phyloP scores from a whole-genome alignment of 2,888 invertebrate genomes.

The Tenthredo livida region DNA sequence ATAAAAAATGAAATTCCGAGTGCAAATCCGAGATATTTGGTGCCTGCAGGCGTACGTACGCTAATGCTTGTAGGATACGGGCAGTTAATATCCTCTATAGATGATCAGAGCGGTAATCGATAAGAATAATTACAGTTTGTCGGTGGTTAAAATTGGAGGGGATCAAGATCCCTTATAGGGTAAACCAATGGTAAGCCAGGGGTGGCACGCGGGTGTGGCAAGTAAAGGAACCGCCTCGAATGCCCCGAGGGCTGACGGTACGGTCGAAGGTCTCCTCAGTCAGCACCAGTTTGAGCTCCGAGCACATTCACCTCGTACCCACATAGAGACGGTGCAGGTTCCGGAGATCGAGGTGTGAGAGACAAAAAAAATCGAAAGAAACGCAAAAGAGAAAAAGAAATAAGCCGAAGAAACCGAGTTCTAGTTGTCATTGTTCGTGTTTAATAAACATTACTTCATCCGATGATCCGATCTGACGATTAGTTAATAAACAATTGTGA shows the following conservation, averaged over 20 bases:
- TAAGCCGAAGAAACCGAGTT: not conserved
- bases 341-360: constrained; percentile 7
- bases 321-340: not conserved
- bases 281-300: constrained; percentile 51
- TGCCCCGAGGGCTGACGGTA: constrained; percentile 52
- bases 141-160: constrained; percentile 35
- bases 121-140: constrained; percentile 68
- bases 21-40: no score
- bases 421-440: not conserved
- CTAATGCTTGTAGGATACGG: constrained; percentile 61
- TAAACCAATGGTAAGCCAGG: constrained; percentile 67
- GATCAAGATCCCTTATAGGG: constrained; percentile 42
- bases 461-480: no score
- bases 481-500: not conserved
- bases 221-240: constrained; percentile 45
- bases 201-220: constrained; percentile 67
- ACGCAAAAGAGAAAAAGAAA: no score
- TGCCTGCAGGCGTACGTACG: not conserved
- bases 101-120: constrained; percentile 67
- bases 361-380: not conserved
- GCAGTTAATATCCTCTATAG: constrained; percentile 65
- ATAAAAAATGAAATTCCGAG: not conserved
- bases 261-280: constrained; percentile 47
- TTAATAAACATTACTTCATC: not conserved
- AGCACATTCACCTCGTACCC: constrained; percentile 44